phyloP scores from a whole-genome alignment of 2,888 invertebrate species.

The Catocala sponsa region DNA sequence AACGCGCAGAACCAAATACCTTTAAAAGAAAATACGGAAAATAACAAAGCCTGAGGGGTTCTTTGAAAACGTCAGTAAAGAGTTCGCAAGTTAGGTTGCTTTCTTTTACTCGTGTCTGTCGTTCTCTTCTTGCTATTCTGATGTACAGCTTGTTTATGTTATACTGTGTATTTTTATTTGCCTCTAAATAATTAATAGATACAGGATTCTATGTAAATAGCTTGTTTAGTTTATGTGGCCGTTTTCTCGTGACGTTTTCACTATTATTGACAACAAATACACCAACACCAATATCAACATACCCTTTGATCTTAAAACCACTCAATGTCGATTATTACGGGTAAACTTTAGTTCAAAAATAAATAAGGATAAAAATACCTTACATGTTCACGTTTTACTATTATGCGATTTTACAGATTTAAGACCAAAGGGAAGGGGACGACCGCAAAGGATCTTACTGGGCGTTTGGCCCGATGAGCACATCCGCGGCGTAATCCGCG shows the following conservation, averaged over 20 bases:
- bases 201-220: no score
- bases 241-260: conserved; percentile 11
- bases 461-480: conserved; percentile 98
- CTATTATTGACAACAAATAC: neutral
- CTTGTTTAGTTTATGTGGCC: conserved; percentile 1
- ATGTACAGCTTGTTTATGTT: neutral
- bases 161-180: neutral
- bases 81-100: no score
- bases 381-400: conserved; percentile 84
- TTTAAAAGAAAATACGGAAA: no score
- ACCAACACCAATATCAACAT: neutral
- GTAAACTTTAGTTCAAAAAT: conserved; percentile 27
- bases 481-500: conserved; percentile 96
- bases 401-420: conserved; percentile 90
- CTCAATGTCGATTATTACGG: conserved; percentile 15
- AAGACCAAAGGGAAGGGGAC: conserved; percentile 96
- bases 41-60: no score
- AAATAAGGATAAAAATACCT: conserved; percentile 44
- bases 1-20: no score
- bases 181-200: neutral
- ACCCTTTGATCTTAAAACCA: neutral
- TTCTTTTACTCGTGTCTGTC: neutral
- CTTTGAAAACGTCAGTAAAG: no score
- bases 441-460: conserved; percentile 96
- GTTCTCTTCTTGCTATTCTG: neutral